Percentiles rank a stretch among this genome's conserved stretches.
Evolutionary conservation across 2,113 vertebrate species (phyloP).

Genomic region (Uropsilus gracilis): DNA sequence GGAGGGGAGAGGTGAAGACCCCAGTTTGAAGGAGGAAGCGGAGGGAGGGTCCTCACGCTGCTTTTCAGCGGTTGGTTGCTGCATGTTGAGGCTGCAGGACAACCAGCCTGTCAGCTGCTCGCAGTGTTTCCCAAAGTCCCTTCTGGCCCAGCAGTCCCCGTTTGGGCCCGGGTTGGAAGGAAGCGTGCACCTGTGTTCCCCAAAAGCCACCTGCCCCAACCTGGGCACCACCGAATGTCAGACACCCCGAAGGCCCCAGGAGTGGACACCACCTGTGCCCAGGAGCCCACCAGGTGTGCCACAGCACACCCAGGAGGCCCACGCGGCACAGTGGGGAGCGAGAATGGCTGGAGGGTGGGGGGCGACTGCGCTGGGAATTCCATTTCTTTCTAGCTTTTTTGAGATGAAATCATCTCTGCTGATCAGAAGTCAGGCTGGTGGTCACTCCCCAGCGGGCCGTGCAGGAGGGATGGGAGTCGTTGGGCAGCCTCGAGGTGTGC

Average conservation of each 20-base stretch:
- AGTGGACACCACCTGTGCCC: no score
- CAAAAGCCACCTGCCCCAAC: not conserved
- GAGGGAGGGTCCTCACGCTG: not conserved
- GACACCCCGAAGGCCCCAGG: no score
- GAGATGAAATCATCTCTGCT: accelerated
- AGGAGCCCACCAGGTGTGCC: accelerated
- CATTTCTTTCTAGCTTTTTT: accelerated
- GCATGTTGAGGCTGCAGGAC: not conserved
- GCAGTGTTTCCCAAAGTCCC: not conserved
- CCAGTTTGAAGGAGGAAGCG: not conserved
- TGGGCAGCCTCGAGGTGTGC: accelerated
- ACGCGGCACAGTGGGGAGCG: accelerated
- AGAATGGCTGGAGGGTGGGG: accelerated
- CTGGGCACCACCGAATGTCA: not conserved
- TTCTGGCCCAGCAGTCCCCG: not conserved
- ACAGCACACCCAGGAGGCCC: accelerated
- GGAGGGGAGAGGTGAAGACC: no score
- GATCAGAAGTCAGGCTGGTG: not conserved
- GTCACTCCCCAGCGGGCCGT: no score
- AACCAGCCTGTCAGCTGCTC: not conserved
- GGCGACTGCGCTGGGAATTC: accelerated
- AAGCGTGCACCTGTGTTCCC: not conserved
- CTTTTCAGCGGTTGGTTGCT: not conserved
- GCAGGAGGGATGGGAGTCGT: not conserved
- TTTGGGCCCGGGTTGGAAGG: not conserved